Conservation (phyloP, 2,113 vertebrate species). For the Passer domesticus region DNA sequence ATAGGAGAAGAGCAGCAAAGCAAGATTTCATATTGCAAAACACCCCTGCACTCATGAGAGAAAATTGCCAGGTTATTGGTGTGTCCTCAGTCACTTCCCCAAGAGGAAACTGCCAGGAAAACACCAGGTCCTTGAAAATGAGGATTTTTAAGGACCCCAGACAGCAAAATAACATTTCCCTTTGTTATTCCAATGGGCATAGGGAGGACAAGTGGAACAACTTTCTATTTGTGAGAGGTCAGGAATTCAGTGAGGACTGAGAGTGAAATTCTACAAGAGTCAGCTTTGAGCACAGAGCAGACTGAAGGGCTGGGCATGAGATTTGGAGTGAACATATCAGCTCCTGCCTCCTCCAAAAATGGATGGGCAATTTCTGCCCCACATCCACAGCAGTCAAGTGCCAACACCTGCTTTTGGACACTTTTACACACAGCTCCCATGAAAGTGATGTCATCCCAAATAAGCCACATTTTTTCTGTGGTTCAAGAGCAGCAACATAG, state of each 20-base stretch:
- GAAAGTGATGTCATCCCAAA: neutral
- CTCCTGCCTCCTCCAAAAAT: neutral
- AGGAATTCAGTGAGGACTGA: neutral
- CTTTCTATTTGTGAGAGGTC: neutral
- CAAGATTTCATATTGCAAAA: neutral
- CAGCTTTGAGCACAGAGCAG: neutral
- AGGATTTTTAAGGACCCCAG: neutral
- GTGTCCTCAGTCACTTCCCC: neutral
- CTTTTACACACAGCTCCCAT: neutral
- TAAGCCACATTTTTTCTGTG: neutral
- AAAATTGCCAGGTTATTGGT: neutral
- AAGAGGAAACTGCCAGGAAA: neutral
- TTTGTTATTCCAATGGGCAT: neutral
- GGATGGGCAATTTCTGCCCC: neutral
- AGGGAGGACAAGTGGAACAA: neutral
- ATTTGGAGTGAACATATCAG: accelerated
- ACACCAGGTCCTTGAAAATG: neutral
- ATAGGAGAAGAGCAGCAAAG: neutral
- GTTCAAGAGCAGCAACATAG: neutral
- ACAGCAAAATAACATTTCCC: neutral
- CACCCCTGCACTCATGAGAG: neutral
- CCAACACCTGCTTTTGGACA: neutral
- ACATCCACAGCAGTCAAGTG: accelerated
- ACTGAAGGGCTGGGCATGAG: neutral
- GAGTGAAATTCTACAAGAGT: neutral